A percentile compares a stretch with the other conserved stretches of the same genome.
phyloP scores from a whole-genome alignment of 2,797 vertebrate genomes.

The Tolypeutes matacus region DNA sequence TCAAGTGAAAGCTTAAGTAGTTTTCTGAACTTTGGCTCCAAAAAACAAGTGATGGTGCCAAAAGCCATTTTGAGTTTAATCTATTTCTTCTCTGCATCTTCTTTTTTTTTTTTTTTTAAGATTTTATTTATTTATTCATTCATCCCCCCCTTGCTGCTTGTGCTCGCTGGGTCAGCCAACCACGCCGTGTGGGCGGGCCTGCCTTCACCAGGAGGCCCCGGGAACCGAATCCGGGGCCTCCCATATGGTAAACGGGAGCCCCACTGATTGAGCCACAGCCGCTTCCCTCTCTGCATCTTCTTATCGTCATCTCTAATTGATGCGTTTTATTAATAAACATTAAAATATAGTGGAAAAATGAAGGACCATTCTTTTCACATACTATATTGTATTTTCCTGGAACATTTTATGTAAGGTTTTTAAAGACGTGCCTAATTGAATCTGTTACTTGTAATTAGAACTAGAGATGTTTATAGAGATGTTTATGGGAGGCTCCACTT shows the following conservation, averaged over 20 bases:
- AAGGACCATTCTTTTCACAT: not conserved
- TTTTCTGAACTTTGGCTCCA: slow-evolving; percentile 28
- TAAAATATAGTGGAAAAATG: not conserved
- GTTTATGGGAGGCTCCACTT: not conserved
- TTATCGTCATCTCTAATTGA: not conserved
- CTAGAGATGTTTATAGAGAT: not conserved
- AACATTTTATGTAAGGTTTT: not conserved
- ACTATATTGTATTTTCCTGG: not conserved
- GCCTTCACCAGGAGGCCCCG: too few species aligned
- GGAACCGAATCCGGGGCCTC: too few species aligned
- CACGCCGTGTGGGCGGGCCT: too few species aligned
- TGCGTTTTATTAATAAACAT: slow-evolving; percentile 22
- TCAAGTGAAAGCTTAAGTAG: not conserved
- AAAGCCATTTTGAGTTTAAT: slow-evolving; percentile 25
- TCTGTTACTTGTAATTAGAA: slow-evolving; percentile 35
- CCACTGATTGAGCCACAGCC: too few species aligned
- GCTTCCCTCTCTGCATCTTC: not conserved
- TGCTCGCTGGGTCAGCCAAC: too few species aligned
- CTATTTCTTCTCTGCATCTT: not conserved
- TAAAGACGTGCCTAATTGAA: slow-evolving; percentile 7
- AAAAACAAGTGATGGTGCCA: not conserved
- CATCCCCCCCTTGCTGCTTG: too few species aligned
- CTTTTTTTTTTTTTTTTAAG: too few species aligned
- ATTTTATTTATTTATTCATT: too few species aligned
- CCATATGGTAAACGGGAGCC: too few species aligned